Evolutionary conservation across 2,797 vertebrate species (phyloP), one percentile per base, ranked within the genome.

Genomic region (Pelodytes ibericus): DNA sequence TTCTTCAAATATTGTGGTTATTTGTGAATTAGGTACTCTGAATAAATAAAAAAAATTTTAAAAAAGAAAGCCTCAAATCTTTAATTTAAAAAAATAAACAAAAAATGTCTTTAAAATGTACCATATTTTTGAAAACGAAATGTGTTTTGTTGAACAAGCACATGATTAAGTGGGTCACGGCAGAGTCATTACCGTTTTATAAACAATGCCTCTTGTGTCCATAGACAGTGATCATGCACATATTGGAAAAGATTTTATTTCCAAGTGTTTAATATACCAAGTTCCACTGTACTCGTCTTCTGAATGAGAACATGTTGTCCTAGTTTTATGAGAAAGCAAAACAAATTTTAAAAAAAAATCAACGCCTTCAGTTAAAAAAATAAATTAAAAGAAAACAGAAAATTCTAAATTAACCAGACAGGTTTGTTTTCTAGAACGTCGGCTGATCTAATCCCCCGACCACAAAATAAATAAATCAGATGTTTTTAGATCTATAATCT

Each of bases 191-290:
- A 47, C 36, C 72, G 44, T 44, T 25, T 59, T 36, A 66, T 73
- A 58, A 67, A 74, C 47, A 57, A 74, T 36, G 53, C 31, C 41
- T 56, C 58, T 63, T 67, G 61, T 66, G 18, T 67, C 53, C 53
- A 57, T 26, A 59, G 62, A 74, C 53, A 30, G 18, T 57, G 53
- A 59, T 66, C 65, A 47, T 1, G 5, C 39, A 47, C 27, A 47
- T 30, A 27, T 25, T 65, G 25, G 51, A 73, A 39, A n/a, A 27
- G 5, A 39, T 66, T 64, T 25, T 73, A 18, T 74, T 51, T 4
- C 25, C 3, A 3, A 3, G 13, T 58, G 72, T 25, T 6, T n/a
- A 64, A 53, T 24, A 20, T 53, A 53, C 22, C 49, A 2, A 53
- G n/a, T 8, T 15, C 65, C 61, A 58, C 51, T 58, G 36, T 24